phyloP scores from a whole-genome alignment of 2,113 vertebrate species.

The Datnioides undecimradiatus region DNA sequence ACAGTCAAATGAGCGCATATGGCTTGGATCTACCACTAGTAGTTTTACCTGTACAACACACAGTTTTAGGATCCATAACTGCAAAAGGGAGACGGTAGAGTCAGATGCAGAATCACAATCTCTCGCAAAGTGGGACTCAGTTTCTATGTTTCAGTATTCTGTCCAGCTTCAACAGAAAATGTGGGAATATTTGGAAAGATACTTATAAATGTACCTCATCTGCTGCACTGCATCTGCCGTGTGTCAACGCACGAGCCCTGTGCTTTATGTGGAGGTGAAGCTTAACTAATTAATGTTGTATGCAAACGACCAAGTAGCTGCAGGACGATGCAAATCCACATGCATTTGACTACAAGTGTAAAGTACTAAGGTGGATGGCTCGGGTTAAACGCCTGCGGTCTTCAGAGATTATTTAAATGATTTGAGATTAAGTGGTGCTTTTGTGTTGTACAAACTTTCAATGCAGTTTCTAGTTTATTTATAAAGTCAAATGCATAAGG shows the following conservation, averaged over 20 bases:
- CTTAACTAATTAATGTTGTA: neutral
- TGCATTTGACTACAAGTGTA: neutral
- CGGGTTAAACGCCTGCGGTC: too few species aligned
- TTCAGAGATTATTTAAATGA: neutral
- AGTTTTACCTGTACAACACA: neutral
- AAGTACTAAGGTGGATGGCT: neutral
- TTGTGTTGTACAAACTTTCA: neutral
- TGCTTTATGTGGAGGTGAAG: neutral
- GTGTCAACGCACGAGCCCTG: neutral
- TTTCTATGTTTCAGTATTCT: too few species aligned
- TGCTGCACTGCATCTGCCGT: too few species aligned
- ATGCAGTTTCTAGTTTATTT: neutral
- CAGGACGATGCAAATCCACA: neutral
- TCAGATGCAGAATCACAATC: neutral
- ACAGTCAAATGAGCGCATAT: too few species aligned
- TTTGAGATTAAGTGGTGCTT: neutral
- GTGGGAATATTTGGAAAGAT: too few species aligned
- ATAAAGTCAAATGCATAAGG: neutral
- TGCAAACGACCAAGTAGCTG: neutral
- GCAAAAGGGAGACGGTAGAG: neutral
- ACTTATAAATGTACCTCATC: neutral
- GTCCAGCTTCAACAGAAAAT: neutral
- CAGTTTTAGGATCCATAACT: neutral
- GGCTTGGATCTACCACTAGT: fast-evolving
- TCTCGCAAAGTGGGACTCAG: too few species aligned